Evolutionary conservation across 2,113 vertebrate genomes (phyloP), one percentile per base, ranked within the genome.

Genomic region (Litocranius walleri): DNA sequence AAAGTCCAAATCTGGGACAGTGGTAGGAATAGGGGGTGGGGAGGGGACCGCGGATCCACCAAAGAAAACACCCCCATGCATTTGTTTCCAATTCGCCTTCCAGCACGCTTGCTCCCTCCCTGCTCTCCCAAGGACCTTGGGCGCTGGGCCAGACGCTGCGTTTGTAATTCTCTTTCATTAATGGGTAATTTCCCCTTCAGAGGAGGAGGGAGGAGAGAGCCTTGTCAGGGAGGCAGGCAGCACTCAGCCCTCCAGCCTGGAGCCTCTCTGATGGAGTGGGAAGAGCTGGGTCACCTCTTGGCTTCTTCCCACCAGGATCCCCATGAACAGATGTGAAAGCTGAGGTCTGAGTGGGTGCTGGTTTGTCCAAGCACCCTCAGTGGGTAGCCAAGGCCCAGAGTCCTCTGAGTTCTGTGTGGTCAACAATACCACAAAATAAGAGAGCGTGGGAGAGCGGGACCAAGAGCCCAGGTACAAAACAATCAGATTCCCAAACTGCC

Each of bases 1-100:
- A 97, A 98, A 98, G 98, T 97, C 96, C 98, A 97, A 97, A 98
- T 97, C 59, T 96, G 96, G 98, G 97, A 97, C 86, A 97, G 96
- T 77, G 52, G 95, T 87, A 64, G 89, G 89, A 96, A 15, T 36
- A 40, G 86, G 33, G 89, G 23, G 88, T 12, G 43, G 92, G 77
- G 90, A 96, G 57, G 30, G 48, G 91, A 11, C 54, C 23, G 2
- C 1, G 25, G 61, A 92, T 95, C 96, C 94, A 98, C 95, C 91
- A 96, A 92, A 96, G 94, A 92, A 95, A 95, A 96, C 64, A 98
- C 96, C 95, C 94, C 80, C 6, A 5, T 94, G 97, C 98, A 98
- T 98, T 98, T 98, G 98, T 97, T 98, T 98, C 95, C 95, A 98
- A 98, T 98, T 98, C 97, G 62, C 86, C 80, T 56, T 91, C 95